Base-by-base conservation (phyloP, 2,797 vertebrate species). In the Muraenolepis orangiensis region DNA sequence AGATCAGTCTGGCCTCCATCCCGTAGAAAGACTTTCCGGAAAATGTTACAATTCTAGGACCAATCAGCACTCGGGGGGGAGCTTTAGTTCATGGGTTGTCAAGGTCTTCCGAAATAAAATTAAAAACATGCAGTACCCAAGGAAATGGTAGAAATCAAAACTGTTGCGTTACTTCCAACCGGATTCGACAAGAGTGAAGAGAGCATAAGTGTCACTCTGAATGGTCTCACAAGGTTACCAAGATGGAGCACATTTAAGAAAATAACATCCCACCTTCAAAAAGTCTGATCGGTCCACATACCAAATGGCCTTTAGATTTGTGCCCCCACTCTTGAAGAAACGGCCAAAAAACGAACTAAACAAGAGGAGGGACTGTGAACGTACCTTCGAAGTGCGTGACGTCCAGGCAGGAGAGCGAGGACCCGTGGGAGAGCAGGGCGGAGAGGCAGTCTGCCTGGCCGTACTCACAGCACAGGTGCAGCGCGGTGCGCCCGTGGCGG, bases 381-480 rank as follows among this genome's bases (percentile, higher is more conserved):
- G 83, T 75, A 97, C 96, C 96, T 5, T 96, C 94, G 70, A 93
- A 98, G 84, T 97, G 96, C 72, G 93, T 91, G 42, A 88, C 93
- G 77, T 96, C 95, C 73, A 96, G 85, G 78, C 92, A 93, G 57
- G 84, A 46, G 0, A 84, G 79, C 36, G 84, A 82, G 1, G 85
- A 82, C 29, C 83, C 66, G 32, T 73, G 81, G 42, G 88, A 84
- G 31, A 97, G 89, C 67, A 96, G 77, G 2, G 90, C 85, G 29
- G 84, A 80, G 36, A 98, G 89, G 81, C 95, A 96, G 18, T 81
- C 79, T 0, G 74, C 75, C 70, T 93, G 93, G 74, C 87, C 72
- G 51, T 96, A 94, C 86, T 96, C 96, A 31, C 95, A 96, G 31
- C 96, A 95, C 26, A 98, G 90, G 85, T 97, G 96, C 12, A 94